phyloP scores from a whole-genome alignment of 2,888 invertebrate genomes.

The Cabera pusaria region DNA sequence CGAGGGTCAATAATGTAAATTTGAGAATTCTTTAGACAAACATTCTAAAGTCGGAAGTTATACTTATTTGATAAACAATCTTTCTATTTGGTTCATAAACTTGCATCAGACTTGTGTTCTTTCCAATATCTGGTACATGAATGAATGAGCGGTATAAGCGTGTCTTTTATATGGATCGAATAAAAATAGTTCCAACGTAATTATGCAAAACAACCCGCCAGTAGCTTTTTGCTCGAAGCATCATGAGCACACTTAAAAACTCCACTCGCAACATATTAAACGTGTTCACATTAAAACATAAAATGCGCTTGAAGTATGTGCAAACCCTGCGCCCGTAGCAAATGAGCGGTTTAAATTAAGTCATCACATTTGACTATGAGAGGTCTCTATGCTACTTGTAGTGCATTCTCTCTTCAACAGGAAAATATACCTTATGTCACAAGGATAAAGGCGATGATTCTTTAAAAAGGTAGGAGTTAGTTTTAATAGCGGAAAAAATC shows the following conservation, averaged over 20 bases:
- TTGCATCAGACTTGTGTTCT: too few species aligned
- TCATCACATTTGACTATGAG: constrained; percentile 68
- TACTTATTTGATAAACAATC: too few species aligned
- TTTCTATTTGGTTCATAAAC: too few species aligned
- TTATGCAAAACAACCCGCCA: not conserved
- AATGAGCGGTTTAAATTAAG: constrained; percentile 69
- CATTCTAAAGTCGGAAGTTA: too few species aligned
- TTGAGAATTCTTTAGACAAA: too few species aligned
- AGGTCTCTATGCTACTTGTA: constrained; percentile 52
- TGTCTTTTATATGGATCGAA: too few species aligned
- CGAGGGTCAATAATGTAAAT: too few species aligned
- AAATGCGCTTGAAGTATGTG: constrained; percentile 35
- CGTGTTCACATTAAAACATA: constrained; percentile 26
- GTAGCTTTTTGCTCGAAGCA: constrained; percentile 12
- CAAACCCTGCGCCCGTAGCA: constrained; percentile 60
- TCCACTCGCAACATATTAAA: constrained; percentile 24
- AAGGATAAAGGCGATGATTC: constrained; percentile 10
- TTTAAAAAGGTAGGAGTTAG: constrained; percentile 20
- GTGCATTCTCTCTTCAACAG: constrained; percentile 5
- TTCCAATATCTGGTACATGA: too few species aligned
- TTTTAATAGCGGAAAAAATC: constrained; percentile 65
- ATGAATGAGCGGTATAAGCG: too few species aligned
- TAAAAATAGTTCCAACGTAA: too few species aligned
- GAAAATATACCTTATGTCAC: constrained; percentile 2
- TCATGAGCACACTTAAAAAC: constrained; percentile 14